A percentile compares a stretch with the other conserved stretches of the same genome.
phyloP scores from a whole-genome alignment of 2,797 vertebrate genomes.

The Pseudomugil gertrudae region DNA sequence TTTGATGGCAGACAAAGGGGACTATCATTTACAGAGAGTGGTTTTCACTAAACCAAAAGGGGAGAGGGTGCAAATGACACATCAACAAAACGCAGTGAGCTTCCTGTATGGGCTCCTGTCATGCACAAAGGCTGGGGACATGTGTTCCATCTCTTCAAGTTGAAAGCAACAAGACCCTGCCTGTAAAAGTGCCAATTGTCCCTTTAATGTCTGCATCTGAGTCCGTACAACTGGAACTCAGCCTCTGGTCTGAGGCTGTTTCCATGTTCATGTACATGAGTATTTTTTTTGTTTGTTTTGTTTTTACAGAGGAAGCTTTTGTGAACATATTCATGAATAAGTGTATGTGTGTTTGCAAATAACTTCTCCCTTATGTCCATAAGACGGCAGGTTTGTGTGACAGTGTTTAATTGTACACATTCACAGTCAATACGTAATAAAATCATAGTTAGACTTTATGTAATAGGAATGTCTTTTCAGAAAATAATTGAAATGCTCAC shows the following conservation, averaged over 20 bases:
- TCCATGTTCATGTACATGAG: conserved; percentile 8
- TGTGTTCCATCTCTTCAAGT: conserved; percentile 83
- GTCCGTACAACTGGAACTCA: conserved; percentile 33
- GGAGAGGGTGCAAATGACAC: conserved; percentile 90
- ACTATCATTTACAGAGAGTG: conserved; percentile 86
- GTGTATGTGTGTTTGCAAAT: not conserved
- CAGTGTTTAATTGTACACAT: not conserved
- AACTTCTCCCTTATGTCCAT: not conserved
- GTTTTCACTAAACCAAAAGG: conserved; percentile 82
- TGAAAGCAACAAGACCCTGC: conserved; percentile 59
- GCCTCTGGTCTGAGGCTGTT: conserved; percentile 15
- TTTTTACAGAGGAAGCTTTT: not conserved
- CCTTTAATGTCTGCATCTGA: conserved; percentile 47
- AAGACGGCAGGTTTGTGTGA: not conserved
- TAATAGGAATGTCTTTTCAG: too few relatives aligned
- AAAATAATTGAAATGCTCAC: not conserved
- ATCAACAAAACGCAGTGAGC: conserved; percentile 86
- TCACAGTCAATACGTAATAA: too few relatives aligned
- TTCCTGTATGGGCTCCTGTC: conserved; percentile 86
- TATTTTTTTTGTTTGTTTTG: not conserved
- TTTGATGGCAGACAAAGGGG: conserved; percentile 87
- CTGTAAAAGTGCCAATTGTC: conserved; percentile 63
- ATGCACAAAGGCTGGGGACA: conserved; percentile 85
- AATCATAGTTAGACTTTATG: too few relatives aligned
- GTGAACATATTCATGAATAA: not conserved